Percentiles rank a stretch among this genome's conserved stretches.
phyloP scores from a whole-genome alignment of 2,797 vertebrate genomes.

The Sebastes wilsoni region DNA sequence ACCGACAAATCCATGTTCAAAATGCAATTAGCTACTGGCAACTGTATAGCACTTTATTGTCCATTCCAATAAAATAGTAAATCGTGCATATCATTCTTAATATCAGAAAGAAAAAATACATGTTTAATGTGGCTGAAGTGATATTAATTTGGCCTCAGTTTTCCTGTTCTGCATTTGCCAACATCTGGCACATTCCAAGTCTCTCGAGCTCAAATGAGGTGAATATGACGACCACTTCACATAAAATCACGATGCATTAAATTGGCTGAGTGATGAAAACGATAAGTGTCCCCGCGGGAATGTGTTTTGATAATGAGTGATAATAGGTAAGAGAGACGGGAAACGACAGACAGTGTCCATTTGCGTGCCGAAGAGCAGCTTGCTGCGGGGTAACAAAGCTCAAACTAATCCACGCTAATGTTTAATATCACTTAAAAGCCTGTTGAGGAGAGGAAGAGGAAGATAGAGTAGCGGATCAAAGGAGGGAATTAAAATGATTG shows the following conservation, averaged over 20 bases:
- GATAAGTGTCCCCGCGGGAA: slow-evolving; percentile 12
- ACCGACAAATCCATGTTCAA: not conserved
- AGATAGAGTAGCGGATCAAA: not conserved
- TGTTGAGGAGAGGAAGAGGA: not conserved
- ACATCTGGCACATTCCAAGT: slow-evolving; percentile 19
- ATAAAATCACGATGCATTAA: slow-evolving; percentile 53
- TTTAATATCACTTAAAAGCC: slow-evolving; percentile 13
- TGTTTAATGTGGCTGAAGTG: not conserved
- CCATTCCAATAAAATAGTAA: not conserved
- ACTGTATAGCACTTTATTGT: not conserved
- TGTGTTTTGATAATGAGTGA: slow-evolving; percentile 29
- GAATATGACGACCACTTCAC: slow-evolving; percentile 12
- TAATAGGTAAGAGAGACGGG: slow-evolving; percentile 4
- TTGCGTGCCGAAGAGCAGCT: not conserved
- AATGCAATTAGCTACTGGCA: not conserved
- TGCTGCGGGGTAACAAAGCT: not conserved
- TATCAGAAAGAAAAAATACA: not conserved
- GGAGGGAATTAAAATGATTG: not conserved
- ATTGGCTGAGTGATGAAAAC: slow-evolving; percentile 39
- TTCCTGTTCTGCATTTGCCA: not conserved
- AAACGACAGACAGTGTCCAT: slow-evolving; percentile 2
- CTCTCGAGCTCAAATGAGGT: slow-evolving; percentile 9
- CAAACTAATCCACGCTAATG: not conserved
- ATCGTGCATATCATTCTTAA: not conserved
- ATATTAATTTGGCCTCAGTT: slow-evolving; percentile 3